Conservation (phyloP, 2,797 vertebrate species). For the Darevskia nairensis region DNA sequence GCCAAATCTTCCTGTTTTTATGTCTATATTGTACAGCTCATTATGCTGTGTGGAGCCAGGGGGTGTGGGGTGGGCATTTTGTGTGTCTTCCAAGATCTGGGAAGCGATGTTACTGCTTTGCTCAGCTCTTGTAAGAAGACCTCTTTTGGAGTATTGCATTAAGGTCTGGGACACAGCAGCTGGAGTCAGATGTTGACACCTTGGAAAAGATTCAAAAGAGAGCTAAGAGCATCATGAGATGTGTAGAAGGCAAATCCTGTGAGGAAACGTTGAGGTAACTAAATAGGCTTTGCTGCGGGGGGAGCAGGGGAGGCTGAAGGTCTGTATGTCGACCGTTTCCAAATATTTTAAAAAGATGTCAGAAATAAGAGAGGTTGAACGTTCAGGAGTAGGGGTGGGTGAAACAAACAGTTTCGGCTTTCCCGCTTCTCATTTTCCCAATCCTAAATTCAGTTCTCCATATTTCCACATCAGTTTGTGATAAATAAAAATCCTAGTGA, state of each 20-base stretch:
- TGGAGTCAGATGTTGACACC: not conserved
- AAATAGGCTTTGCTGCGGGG: not conserved
- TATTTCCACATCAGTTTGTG: too few relatives aligned
- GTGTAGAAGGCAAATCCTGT: not conserved
- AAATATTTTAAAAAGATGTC: constrained; percentile 1
- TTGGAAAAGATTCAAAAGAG: not conserved
- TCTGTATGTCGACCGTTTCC: not conserved
- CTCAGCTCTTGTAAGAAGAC: constrained; percentile 1
- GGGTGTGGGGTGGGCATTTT: not conserved
- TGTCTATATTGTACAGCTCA: constrained; percentile 8
- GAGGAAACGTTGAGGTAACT: not conserved
- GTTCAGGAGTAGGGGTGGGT: not conserved
- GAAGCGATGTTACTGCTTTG: not conserved
- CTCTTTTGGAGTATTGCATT: not conserved
- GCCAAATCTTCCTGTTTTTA: not conserved
- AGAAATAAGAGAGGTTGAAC: not conserved
- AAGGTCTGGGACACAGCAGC: not conserved
- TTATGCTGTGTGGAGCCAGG: not conserved
- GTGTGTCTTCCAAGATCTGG: constrained; percentile 3
- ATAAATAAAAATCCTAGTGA: too few relatives aligned
- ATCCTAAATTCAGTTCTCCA: too few relatives aligned
- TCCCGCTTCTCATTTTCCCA: too few relatives aligned
- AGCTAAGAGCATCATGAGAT: not conserved
- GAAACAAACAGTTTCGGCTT: too few relatives aligned
- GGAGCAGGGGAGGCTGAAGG: not conserved